phyloP scores from a whole-genome alignment of 2,797 vertebrate genomes.

The Bradypus variegatus region DNA sequence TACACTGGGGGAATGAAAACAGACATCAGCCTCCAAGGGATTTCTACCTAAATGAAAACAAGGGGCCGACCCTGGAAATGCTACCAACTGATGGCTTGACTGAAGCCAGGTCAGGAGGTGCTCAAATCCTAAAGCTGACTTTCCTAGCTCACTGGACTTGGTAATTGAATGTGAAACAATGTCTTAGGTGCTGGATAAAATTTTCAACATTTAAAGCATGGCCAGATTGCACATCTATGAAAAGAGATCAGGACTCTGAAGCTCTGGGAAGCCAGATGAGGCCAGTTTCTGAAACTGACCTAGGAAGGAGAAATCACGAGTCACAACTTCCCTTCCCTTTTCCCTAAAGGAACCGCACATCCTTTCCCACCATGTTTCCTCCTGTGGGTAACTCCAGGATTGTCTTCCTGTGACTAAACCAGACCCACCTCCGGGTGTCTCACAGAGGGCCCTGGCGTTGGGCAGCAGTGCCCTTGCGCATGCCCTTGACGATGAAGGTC shows the following conservation, averaged over 20 bases:
- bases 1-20: neutral
- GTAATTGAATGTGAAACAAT: neutral
- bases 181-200: neutral
- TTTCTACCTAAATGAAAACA: neutral
- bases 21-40: neutral
- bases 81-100: neutral
- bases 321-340: accelerated
- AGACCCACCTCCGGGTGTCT: conserved; percentile 24
- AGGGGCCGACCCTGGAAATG: too few relatives aligned
- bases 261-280: neutral
- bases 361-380: neutral
- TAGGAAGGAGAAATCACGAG: neutral
- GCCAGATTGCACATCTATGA: too few relatives aligned
- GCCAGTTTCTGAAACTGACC: neutral
- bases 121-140: neutral
- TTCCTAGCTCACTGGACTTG: neutral
- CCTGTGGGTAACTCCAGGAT: accelerated
- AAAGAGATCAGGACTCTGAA: neutral
- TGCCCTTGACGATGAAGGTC: conserved; percentile 60
- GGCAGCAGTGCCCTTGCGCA: neutral
- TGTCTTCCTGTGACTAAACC: neutral
- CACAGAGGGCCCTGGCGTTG: conserved; percentile 44
- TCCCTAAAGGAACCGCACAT: neutral
- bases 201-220: neutral
- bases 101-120: neutral